These are phyloP conservation scores for Phocoena sinus DNA, from an alignment of 2,113 vertebrate species.

Conservation along the genomic window DNA sequence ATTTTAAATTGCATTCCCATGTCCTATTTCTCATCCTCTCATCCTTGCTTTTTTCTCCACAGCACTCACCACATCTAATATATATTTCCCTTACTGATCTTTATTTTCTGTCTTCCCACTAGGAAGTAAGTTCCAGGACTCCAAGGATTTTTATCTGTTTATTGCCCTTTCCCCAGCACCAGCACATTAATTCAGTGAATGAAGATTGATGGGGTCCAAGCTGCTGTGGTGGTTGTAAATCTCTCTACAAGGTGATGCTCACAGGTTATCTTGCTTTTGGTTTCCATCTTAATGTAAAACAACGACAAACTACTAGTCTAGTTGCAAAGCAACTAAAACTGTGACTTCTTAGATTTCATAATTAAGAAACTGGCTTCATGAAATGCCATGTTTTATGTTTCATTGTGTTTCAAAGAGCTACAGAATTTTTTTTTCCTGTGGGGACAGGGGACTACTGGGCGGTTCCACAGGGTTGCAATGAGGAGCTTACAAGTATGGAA, in stretches of 20 bases:
- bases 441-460: neutral
- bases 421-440: neutral
- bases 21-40: neutral
- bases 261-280: slow-evolving; percentile 25
- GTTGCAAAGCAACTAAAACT: neutral
- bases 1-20: neutral
- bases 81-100: neutral
- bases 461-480: neutral
- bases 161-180: neutral
- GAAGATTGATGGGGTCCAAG: neutral
- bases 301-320: neutral
- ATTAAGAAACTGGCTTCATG: neutral
- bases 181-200: neutral
- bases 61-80: neutral
- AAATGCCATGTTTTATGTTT: neutral
- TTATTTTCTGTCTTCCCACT: neutral
- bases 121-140: neutral
- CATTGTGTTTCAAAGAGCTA: neutral
- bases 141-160: neutral
- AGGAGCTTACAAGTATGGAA: neutral
- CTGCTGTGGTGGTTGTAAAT: neutral
- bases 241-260: slow-evolving; percentile 38
- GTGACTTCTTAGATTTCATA: neutral
- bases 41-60: neutral
- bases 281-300: neutral